A percentile compares a stretch with the other conserved stretches of the same genome.
Conservation (phyloP, 2,797 vertebrate species). For the Moxostoma hubbsi region DNA sequence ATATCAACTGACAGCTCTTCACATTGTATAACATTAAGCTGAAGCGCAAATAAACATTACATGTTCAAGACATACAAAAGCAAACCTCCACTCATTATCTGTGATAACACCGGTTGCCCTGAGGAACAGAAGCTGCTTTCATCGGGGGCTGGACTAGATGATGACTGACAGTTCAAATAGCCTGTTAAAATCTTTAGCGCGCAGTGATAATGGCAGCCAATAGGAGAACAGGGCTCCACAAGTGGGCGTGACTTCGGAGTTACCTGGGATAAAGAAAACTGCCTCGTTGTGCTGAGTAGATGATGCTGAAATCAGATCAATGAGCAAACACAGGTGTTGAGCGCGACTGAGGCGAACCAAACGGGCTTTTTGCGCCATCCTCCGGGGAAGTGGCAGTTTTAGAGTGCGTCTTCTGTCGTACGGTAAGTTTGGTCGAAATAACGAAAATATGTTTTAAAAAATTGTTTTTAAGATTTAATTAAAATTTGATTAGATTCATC, state of each 20-base stretch:
- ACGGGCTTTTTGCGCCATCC: conserved; percentile 1
- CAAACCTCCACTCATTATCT: conserved; percentile 37
- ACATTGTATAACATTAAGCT: conserved; percentile 11
- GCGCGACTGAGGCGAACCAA: conserved; percentile 19
- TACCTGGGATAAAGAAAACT: conserved; percentile 51
- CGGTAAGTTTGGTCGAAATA: conserved; percentile 23
- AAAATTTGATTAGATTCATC: too few species aligned
- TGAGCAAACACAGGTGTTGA: conserved; percentile 53
- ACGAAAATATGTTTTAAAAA: not conserved
- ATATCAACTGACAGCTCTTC: conserved; percentile 10
- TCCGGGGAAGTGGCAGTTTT: conserved; percentile 4
- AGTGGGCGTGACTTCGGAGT: conserved; percentile 36
- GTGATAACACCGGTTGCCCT: conserved; percentile 52
- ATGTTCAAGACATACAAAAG: conserved; percentile 34
- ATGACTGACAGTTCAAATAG: conserved; percentile 29
- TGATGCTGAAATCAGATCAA: conserved; percentile 53
- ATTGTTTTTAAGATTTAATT: not conserved
- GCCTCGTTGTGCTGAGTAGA: conserved; percentile 3
- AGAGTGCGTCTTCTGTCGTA: not conserved
- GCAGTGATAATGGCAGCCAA: too few species aligned
- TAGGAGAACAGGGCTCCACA: not conserved
- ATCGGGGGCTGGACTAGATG: not conserved
- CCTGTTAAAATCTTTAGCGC: conserved; percentile 19
- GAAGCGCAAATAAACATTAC: conserved; percentile 51
- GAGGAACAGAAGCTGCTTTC: conserved; percentile 42